These are phyloP conservation scores for Pseudorectes ferrugineus DNA, from an alignment of 2,113 vertebrate genomes.

Conservation along the genomic window DNA sequence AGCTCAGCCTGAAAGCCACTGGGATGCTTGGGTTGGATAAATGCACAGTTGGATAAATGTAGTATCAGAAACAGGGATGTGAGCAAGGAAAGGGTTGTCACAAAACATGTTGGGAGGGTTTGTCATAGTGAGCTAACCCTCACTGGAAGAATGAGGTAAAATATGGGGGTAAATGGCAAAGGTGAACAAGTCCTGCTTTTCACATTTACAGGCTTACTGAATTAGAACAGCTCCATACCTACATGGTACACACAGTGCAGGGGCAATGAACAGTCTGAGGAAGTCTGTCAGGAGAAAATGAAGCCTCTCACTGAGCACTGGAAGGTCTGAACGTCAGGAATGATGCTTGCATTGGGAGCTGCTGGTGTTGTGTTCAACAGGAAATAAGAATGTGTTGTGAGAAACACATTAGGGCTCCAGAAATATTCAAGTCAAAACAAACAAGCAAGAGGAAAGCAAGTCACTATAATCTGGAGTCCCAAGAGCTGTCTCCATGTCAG, in stretches of 20 bases:
- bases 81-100: not conserved
- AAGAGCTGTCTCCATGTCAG: not conserved
- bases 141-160: not conserved
- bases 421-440: not conserved
- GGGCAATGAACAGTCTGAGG: not conserved
- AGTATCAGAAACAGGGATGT: not conserved
- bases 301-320: not conserved
- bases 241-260: not conserved
- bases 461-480: not conserved
- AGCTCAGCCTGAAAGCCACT: not conserved
- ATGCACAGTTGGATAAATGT: not conserved
- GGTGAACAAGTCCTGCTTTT: not conserved
- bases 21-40: not conserved
- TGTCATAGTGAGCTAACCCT: not conserved
- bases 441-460: not conserved
- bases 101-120: rapidly evolving
- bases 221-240: not conserved
- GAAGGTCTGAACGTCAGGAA: not conserved
- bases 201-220: not conserved
- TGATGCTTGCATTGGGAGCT: not conserved
- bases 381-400: not conserved
- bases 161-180: not conserved
- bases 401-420: not conserved
- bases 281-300: not conserved
- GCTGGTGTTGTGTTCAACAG: not conserved